Percentiles rank a stretch among this genome's conserved stretches.
Evolutionary conservation across 2,888 invertebrate genomes (phyloP).

Genomic region (Zhuqinia jingwanae): DNA sequence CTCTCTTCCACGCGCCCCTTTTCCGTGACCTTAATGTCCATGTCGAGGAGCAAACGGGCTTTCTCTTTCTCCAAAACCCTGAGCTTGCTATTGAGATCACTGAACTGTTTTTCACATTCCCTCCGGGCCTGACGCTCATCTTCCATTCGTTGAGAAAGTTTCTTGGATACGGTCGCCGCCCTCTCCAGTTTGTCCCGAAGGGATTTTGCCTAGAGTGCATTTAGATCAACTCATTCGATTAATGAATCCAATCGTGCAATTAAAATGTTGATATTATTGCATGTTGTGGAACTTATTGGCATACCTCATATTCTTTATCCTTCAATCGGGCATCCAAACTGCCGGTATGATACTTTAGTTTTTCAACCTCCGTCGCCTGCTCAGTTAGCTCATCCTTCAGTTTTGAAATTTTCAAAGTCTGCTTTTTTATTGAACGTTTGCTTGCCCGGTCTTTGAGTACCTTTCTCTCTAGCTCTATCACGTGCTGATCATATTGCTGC

Average conservation of each 20-base stretch:
- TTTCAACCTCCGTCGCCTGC: slow-evolving; percentile 37
- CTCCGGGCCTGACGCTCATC: slow-evolving; percentile 65
- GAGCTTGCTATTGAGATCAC: slow-evolving; percentile 63
- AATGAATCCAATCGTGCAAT: too few relatives aligned
- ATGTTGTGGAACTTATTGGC: too few relatives aligned
- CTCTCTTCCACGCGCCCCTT: slow-evolving; percentile 57
- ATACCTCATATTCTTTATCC: slow-evolving; percentile 61
- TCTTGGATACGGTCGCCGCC: slow-evolving; percentile 30
- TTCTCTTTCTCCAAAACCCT: slow-evolving; percentile 72
- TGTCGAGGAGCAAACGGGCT: slow-evolving; percentile 67
- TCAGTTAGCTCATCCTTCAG: slow-evolving; percentile 63
- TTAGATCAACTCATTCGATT: not conserved
- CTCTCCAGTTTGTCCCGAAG: slow-evolving; percentile 64
- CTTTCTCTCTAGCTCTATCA: slow-evolving; percentile 72
- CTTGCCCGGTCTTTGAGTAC: slow-evolving; percentile 67
- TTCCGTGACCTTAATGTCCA: slow-evolving; percentile 72
- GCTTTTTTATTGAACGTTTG: slow-evolving; percentile 62
- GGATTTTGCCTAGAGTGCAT: slow-evolving; percentile 46
- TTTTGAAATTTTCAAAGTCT: slow-evolving; percentile 62
- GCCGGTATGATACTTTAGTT: slow-evolving; percentile 2
- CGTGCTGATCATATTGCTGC: slow-evolving; percentile 76
- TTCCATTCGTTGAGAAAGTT: slow-evolving; percentile 54
- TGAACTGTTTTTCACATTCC: slow-evolving; percentile 70
- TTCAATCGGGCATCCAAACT: slow-evolving; percentile 17
- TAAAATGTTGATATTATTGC: too few relatives aligned